Conservation (phyloP, 2,113 vertebrate genomes). For the Collichthys lucidus region DNA sequence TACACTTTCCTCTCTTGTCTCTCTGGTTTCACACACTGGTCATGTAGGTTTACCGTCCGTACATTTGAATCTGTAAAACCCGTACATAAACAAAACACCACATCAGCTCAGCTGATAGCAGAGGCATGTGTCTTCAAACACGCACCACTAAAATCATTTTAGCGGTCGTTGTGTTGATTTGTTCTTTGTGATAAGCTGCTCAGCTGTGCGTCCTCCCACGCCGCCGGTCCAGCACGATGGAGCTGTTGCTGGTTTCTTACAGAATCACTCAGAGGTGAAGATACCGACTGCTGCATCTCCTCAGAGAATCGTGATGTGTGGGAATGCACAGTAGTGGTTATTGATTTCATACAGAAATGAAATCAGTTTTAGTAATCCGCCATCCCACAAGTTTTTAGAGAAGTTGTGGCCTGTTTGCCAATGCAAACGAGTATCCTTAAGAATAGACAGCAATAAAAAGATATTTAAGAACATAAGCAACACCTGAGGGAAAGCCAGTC, state of each 20-base stretch:
- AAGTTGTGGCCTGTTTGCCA: too few relatives aligned
- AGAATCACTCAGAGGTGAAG: neutral
- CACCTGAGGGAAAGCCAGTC: too few relatives aligned
- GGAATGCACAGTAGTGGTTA: neutral
- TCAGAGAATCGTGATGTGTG: neutral
- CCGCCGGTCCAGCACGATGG: conserved; percentile 5
- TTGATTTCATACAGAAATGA: neutral
- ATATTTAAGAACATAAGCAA: too few relatives aligned
- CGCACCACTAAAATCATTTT: neutral
- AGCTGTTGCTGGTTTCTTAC: conserved; percentile 8
- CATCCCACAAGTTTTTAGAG: neutral
- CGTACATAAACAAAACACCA: neutral
- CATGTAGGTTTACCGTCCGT: neutral
- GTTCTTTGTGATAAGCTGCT: neutral
- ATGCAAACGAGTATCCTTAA: neutral
- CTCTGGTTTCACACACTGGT: neutral
- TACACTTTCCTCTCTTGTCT: neutral
- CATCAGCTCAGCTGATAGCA: conserved; percentile 4
- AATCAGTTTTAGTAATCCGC: neutral
- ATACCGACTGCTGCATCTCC: conserved; percentile 4
- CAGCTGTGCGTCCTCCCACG: conserved; percentile 31
- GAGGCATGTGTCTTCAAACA: neutral
- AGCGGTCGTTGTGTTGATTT: neutral
- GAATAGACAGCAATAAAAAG: neutral
- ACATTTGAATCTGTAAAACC: neutral